Evolutionary conservation across 2,113 vertebrate genomes (phyloP).

Genomic region (Callaeas wilsoni): DNA sequence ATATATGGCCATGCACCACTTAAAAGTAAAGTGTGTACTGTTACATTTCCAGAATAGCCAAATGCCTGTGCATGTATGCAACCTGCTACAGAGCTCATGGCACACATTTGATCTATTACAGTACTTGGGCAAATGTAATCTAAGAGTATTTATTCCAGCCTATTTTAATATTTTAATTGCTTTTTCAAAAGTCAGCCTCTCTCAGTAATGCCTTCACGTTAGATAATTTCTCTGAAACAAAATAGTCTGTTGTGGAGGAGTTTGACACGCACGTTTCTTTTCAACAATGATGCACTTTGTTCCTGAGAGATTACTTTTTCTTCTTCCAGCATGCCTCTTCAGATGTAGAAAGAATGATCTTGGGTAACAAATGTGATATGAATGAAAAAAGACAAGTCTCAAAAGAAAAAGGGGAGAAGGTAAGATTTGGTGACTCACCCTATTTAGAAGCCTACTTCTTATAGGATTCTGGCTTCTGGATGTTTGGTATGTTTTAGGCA

Average conservation of each 20-base stretch:
- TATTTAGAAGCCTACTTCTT: background rate
- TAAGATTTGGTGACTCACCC: conserved; percentile 41
- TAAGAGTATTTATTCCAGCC: background rate
- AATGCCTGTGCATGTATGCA: background rate
- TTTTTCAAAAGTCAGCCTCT: background rate
- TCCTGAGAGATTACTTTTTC: background rate
- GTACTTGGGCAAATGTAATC: background rate
- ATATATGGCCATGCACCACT: background rate
- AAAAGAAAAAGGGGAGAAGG: conserved; percentile 95
- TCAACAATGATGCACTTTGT: background rate
- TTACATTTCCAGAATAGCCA: background rate
- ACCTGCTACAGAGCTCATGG: background rate
- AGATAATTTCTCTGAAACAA: background rate
- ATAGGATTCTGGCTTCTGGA: background rate
- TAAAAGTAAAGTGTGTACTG: background rate
- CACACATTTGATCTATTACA: background rate
- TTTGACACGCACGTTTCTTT: background rate
- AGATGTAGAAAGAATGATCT: conserved; percentile 95
- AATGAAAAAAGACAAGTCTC: conserved; percentile 97
- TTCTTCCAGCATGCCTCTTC: conserved; percentile 88
- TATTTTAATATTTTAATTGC: background rate
- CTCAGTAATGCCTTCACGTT: background rate
- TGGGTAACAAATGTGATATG: conserved; percentile 98
- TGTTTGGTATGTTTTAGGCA: background rate
- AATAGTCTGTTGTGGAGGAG: background rate